phyloP scores from a whole-genome alignment of 2,888 invertebrate species.

The Aporophyla nigra region DNA sequence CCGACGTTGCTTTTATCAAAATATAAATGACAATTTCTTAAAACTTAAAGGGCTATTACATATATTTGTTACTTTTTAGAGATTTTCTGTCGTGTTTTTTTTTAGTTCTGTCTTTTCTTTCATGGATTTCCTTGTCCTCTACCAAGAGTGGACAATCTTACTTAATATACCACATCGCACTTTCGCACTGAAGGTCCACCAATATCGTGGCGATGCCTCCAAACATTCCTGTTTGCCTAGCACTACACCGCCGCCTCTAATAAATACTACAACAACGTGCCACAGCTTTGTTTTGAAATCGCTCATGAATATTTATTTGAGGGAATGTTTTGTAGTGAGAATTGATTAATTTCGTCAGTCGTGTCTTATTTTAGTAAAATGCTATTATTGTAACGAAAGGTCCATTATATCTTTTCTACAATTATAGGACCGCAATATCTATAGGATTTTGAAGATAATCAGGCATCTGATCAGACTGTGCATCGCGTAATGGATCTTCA shows the following conservation, averaged over 20 bases:
- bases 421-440: neutral
- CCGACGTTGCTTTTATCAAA: too few relatives aligned
- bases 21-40: too few relatives aligned
- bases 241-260: conserved; percentile 36
- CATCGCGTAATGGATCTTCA: neutral
- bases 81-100: too few relatives aligned
- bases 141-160: too few relatives aligned
- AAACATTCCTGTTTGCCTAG: conserved; percentile 69
- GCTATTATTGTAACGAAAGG: neutral
- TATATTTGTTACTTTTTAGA: too few relatives aligned
- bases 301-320: conserved; percentile 32
- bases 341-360: conserved; percentile 4
- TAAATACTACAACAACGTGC: conserved; percentile 43
- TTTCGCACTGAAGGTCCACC: conserved; percentile 38
- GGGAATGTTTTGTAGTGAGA: neutral
- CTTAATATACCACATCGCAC: conserved; percentile 55
- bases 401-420: neutral
- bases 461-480: neutral
- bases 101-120: neutral
- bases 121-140: neutral
- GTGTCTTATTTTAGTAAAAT: neutral
- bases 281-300: conserved; percentile 5
- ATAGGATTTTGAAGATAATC: neutral
- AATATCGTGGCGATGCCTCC: conserved; percentile 61
- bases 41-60: too few relatives aligned